Evolutionary conservation across 2,113 vertebrate species (phyloP), one percentile per base, ranked within the genome.

Genomic region (Phalacrocorax brasilianus): DNA sequence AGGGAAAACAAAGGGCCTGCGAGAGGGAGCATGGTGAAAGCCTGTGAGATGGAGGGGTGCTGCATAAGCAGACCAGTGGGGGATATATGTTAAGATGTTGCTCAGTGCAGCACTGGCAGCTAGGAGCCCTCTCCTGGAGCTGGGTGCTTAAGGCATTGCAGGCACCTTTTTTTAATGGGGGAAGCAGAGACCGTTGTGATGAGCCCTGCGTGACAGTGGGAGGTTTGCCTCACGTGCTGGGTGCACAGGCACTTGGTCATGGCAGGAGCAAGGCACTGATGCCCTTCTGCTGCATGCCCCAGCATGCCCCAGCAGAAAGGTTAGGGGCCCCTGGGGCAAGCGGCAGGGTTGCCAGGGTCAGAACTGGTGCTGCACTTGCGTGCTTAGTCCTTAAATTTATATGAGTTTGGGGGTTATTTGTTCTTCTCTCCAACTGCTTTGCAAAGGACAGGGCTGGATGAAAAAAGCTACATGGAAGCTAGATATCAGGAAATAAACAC

Each of bases 321-420:
- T 32, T 45, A 22, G 13, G 33, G 20, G 11, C 14, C 12, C 8
- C 45, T 47, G 6, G 24, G 19, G 1, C 38, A 55, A 91, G 77
- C 0, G 0, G 3, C 19, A 23, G 12, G 11, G 32, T 35, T 77
- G 27, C 14, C 50, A 49, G 0, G 30, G 52, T 40, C 63, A 76
- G 44, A 55, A 47, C 1, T 45, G 28, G 2, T 33, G 15, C n/a
- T 38, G 11, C 13, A 33, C 26, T 71, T 66, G 50, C 14, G 53
- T 1, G 1, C 8, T 90, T 79, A 18, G 22, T 55, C 35, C 66
- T 71, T 45, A 72, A n/a, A 52, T 61, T n/a, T 67, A 47, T 23
- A 52, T 77, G 9, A 47, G 0, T 30, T 71, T 74, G 12, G 21
- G 16, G n/a, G 11, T 18, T 15, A 18, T 50, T 59, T 44, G 5